Percentiles rank a stretch among this genome's conserved stretches.
Conservation (phyloP, 2,888 invertebrate species). For the Sarcophaga caerulescens region DNA sequence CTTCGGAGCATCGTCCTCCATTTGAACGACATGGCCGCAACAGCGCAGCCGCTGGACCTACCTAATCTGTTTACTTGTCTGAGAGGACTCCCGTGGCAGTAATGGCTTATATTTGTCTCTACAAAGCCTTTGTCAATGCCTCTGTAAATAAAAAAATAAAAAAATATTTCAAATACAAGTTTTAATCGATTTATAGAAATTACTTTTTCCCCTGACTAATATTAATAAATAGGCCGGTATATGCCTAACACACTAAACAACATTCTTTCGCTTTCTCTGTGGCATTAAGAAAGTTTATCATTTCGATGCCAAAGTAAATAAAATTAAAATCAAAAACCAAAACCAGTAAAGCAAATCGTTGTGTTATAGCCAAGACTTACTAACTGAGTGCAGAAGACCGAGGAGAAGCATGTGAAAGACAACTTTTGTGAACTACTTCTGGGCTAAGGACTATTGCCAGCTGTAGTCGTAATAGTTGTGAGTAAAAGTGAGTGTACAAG, state of each 20-base stretch:
- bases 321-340: conserved; percentile 29
- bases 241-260: conserved; percentile 22
- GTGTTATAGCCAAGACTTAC: not conserved
- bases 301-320: conserved; percentile 45
- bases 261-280: not conserved
- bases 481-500: conserved; percentile 20
- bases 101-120: too few relatives aligned
- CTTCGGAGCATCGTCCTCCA: too few relatives aligned
- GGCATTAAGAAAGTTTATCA: not conserved
- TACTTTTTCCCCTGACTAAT: not conserved
- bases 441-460: conserved; percentile 5
- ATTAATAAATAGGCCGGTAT: not conserved
- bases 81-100: too few relatives aligned
- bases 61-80: too few relatives aligned
- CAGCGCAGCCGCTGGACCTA: too few relatives aligned
- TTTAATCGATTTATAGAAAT: not conserved
- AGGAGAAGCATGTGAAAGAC: not conserved
- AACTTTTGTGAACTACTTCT: conserved; percentile 36
- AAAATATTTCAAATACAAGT: too few relatives aligned
- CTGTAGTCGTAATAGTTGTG: not conserved
- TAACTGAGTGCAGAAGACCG: not conserved
- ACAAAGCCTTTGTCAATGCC: too few relatives aligned
- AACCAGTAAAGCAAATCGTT: not conserved
- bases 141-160: too few relatives aligned
- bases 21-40: too few relatives aligned